Evolutionary conservation across 2,888 invertebrate species (phyloP).

Genomic region (Subacronicta megacephala): DNA sequence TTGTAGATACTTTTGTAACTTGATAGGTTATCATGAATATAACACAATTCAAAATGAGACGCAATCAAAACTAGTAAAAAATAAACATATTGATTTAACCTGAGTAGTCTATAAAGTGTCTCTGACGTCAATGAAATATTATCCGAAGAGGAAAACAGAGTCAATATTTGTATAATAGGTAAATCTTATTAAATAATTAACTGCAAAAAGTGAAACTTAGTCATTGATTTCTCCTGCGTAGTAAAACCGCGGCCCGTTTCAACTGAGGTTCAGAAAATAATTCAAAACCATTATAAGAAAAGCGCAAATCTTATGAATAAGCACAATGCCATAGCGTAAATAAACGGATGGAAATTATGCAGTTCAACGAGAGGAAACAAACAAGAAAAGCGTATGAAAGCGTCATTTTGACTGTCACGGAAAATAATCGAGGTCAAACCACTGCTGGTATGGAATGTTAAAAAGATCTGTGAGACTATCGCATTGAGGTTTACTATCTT

Average conservation of each 20-base stretch:
- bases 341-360: conserved; percentile 76
- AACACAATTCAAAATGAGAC: too few relatives aligned
- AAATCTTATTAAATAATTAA: background rate
- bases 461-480: background rate
- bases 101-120: conserved; percentile 3
- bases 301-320: conserved; percentile 69
- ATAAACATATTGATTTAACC: too few relatives aligned
- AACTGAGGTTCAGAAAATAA: conserved; percentile 18
- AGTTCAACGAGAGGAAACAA: conserved; percentile 70
- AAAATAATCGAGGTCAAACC: conserved; percentile 47
- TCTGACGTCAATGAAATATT: conserved; percentile 3
- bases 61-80: too few relatives aligned
- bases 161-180: background rate
- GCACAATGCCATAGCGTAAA: conserved; percentile 77
- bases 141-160: conserved; percentile 1
- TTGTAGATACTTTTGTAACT: too few relatives aligned
- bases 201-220: conserved; percentile 25
- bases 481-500: background rate
- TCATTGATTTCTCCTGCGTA: conserved; percentile 6
- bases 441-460: conserved; percentile 2
- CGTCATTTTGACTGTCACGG: conserved; percentile 57
- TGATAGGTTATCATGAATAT: too few relatives aligned
- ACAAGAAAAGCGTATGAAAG: conserved; percentile 67
- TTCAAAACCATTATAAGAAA: conserved; percentile 54
- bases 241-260: conserved; percentile 21